Base-by-base conservation (phyloP, 2,113 vertebrate genomes). In the Trematomus loennbergii region DNA sequence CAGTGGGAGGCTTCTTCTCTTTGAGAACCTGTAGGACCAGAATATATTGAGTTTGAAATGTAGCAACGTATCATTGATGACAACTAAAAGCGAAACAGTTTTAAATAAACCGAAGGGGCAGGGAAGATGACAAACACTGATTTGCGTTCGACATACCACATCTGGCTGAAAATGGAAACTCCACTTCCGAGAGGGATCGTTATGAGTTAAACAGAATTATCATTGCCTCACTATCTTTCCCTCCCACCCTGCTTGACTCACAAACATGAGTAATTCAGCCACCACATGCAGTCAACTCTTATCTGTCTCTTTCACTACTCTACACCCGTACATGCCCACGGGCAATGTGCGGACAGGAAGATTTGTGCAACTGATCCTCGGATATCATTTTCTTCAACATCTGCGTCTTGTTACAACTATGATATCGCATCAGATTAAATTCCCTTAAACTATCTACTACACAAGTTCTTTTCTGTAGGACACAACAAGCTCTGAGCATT, bases 1-100 rank as follows among this genome's bases (percentile, higher is more conserved):
- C 91, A 16, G 73, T 36, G 25, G 94, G 81, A 0, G 78, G 87
- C 77, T 94, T 94, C 86, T 95, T 95, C 57, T 95, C 95, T 87
- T 94, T 93, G 17, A 83, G 71, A 87, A 93, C 86, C 94, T 95
- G 90, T n/a, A 50, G 54, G 74, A 77, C 55, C 20, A 85, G 54
- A 88, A 79, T 65, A 4, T 0, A 75, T 36, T 65, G 22, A 1
- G 45, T 48, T 33, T 49, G 17, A 73, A 79, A 79, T 45, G 40
- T 16, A 68, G 55, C 13, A 43, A 49, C 25, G 0, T 50, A 17
- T 45, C 13, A n/a, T 18, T 13, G 18, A 48, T 20, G 7, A 40
- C 36, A 40, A 40, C 36, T 8, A 61, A 5, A 16, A 46, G 17
- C 9, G 9, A 13, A 36, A 36, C 45, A 67, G 53, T 22, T 2